phyloP scores from a whole-genome alignment of 2,797 vertebrate genomes.

The Chelidonichthys spinosus region DNA sequence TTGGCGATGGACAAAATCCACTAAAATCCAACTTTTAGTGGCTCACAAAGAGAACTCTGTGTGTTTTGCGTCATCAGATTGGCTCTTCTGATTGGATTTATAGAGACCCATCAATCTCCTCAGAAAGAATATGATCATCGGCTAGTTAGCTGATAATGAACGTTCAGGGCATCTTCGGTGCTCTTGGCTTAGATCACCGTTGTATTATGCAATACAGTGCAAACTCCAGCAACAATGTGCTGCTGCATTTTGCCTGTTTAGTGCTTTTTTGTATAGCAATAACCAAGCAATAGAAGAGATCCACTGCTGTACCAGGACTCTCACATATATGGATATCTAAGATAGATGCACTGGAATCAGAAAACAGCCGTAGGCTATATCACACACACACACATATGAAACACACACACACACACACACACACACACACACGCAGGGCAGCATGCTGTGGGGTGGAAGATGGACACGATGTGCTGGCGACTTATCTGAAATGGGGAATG shows the following conservation, averaged over 20 bases:
- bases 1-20: too few species aligned
- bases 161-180: slow-evolving; percentile 3
- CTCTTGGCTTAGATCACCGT: slow-evolving; percentile 38
- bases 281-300: slow-evolving; percentile 33
- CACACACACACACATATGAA: slow-evolving; percentile 6
- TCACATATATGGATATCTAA: slow-evolving; percentile 52
- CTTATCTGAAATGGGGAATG: slow-evolving; percentile 68
- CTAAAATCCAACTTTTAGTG: neutral
- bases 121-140: neutral
- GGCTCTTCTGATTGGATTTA: neutral
- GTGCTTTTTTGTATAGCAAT: slow-evolving; percentile 54
- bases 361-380: slow-evolving; percentile 20
- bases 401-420: slow-evolving; percentile 18
- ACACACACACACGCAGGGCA: slow-evolving; percentile 17
- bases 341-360: slow-evolving; percentile 46
- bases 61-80: neutral
- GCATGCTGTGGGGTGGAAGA: slow-evolving; percentile 57
- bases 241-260: slow-evolving; percentile 56
- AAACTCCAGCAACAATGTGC: slow-evolving; percentile 45
- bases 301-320: slow-evolving; percentile 24
- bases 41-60: neutral
- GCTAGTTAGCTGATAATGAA: neutral
- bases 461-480: slow-evolving; percentile 50
- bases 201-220: slow-evolving; percentile 41
- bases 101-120: neutral